Percentiles rank a stretch among this genome's conserved stretches.
Conservation (phyloP, 2,888 invertebrate species). For the Eueremaeus valkanovi region DNA sequence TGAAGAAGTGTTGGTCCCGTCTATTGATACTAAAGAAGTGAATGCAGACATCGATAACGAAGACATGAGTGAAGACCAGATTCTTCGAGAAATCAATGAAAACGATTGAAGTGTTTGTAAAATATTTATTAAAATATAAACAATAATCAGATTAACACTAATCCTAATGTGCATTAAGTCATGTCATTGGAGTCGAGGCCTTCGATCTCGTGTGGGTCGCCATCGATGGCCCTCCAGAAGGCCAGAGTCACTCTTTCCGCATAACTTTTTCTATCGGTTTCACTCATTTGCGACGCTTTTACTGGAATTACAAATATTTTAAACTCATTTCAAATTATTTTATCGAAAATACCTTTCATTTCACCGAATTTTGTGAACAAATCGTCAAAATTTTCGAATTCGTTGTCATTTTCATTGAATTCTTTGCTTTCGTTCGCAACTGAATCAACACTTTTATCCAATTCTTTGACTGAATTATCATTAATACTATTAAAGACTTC, state of each 20-base stretch:
- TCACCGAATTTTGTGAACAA: slow-evolving; percentile 63
- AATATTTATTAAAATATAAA: too few species aligned
- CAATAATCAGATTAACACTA: too few species aligned
- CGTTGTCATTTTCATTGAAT: too few species aligned
- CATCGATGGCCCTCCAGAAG: slow-evolving; percentile 71
- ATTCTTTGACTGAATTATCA: background rate
- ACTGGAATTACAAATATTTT: too few species aligned
- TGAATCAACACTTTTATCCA: too few species aligned
- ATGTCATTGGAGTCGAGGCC: slow-evolving; percentile 49
- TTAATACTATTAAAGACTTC: background rate
- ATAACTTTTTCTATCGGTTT: slow-evolving; percentile 63
- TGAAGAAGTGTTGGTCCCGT: too few species aligned
- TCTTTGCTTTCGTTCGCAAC: too few species aligned
- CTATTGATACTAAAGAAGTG: too few species aligned
- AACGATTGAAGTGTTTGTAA: background rate
- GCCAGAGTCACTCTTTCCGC: slow-evolving; percentile 65
- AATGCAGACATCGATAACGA: background rate
- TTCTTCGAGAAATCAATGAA: slow-evolving; percentile 10
- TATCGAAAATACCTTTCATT: slow-evolving; percentile 60
- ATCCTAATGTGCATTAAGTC: background rate
- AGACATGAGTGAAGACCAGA: background rate
- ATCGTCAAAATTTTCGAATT: slow-evolving; percentile 58
- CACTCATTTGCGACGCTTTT: slow-evolving; percentile 61
- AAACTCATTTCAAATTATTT: too few species aligned
- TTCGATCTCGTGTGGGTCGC: slow-evolving; percentile 63